Conservation (phyloP, 1,140 invertebrate species). For the Samia ricini region DNA sequence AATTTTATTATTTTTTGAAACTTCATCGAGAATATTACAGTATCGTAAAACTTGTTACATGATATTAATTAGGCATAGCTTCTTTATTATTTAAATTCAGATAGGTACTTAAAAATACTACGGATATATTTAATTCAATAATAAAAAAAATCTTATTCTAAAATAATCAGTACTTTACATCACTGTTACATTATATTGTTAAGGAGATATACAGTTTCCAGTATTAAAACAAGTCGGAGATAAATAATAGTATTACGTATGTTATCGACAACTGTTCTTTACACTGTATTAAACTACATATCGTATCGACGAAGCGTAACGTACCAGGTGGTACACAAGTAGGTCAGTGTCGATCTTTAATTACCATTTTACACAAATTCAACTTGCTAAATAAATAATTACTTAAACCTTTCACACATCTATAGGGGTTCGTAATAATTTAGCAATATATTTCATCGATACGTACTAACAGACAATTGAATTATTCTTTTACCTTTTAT, state of each 20-base stretch:
- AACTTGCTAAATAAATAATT: background rate
- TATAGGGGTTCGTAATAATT: background rate
- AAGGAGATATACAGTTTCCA: background rate
- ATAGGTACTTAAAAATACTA: no score
- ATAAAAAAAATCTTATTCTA: no score
- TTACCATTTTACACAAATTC: background rate
- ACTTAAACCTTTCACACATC: background rate
- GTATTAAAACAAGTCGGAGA: background rate
- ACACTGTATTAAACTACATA: background rate
- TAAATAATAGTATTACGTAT: background rate
- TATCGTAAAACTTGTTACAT: no score
- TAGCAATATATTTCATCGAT: background rate
- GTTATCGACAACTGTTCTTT: background rate
- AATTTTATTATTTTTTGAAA: no score
- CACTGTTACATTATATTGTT: no score
- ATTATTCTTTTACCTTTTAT: no score
- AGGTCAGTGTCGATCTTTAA: background rate
- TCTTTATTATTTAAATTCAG: no score
- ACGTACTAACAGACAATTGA: background rate
- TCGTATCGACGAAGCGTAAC: background rate
- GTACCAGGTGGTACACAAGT: background rate
- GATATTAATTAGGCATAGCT: no score
- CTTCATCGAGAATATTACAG: no score
- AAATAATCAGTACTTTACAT: no score
- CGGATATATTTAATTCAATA: no score